Base-by-base conservation (phyloP, 2,113 vertebrate species). In the Ellobius talpinus region DNA sequence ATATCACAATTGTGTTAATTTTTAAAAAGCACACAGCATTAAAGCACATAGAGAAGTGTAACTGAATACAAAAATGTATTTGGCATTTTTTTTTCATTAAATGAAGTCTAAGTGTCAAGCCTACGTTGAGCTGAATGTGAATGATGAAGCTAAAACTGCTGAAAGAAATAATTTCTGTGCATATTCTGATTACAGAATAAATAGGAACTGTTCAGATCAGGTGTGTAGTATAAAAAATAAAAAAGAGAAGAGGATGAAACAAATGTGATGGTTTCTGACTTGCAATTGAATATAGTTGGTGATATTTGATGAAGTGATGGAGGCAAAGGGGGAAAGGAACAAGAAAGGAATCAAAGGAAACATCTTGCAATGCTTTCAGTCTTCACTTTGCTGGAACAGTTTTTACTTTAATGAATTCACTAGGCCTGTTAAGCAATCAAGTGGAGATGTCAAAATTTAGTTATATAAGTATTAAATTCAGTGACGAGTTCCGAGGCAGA, bases 351-450 rank as follows among this genome's bases (percentile, higher is more conserved):
- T 39, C 23, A 63, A 63, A 63, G 6, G 33, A 68, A 68, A 13
- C 42, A 45, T 31, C n/a, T 10, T 63, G 63, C 33, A 87, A 68
- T 74, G 66, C 26, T 52, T 72, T 87, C 33, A 42, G 50, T 50
- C 16, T n/a, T 87, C 42, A 70, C 63, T 70, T 65, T 78, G 65
- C 89, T 78, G 42, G 17, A 93, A 86, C 14, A 31, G 42, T 42
- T 73, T 24, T 45, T 96, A 81, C 42, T 95, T 94, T 58, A 31
- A 68, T 36, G 79, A 95, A 14, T 72, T 87, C 58, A 4, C 55
- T 16, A 26, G 68, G 70, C 7, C 29, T 96, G 47, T 86, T 73
- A 89, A 76, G 61, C 29, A 87, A 68, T 85, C 65, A 84, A 76
- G 5, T 36, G 47, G 89, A 85, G 39, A 87, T 90, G 65, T 92